Conservation (phyloP, 2,888 invertebrate species). For the Stratiomys singularior region DNA sequence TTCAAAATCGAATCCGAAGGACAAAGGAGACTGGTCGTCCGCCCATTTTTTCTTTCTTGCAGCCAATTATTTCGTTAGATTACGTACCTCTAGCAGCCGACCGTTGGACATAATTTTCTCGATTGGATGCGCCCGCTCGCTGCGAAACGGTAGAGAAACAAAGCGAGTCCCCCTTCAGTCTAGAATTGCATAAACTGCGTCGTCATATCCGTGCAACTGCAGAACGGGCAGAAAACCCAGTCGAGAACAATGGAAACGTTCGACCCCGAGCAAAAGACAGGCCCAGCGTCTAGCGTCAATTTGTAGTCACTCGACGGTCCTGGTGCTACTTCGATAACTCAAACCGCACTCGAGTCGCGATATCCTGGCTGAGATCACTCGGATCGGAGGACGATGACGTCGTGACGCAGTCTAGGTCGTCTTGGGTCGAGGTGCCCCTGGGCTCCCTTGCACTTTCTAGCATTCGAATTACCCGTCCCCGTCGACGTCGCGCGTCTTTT, state of each 20-base stretch:
- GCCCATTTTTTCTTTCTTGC: conserved; percentile 48
- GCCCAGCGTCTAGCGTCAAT: conserved; percentile 2
- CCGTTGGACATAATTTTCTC: conserved; percentile 48
- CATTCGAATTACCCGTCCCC: conserved; percentile 31
- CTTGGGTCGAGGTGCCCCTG: conserved; percentile 23
- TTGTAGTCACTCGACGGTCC: background rate
- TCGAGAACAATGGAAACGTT: conserved; percentile 24
- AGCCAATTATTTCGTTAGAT: background rate
- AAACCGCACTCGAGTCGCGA: background rate
- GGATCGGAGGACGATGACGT: conserved; percentile 44
- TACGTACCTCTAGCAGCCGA: conserved; percentile 50
- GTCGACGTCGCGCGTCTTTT: conserved; percentile 18
- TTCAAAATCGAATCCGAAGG: conserved; percentile 50
- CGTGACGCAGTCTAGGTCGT: conserved; percentile 42
- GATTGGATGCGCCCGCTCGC: conserved; percentile 23
- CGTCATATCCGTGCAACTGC: conserved; percentile 30
- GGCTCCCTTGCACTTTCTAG: conserved; percentile 23
- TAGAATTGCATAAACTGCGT: conserved; percentile 45
- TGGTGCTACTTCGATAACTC: background rate
- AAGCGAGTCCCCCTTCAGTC: conserved; percentile 38
- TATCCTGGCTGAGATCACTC: conserved; percentile 4
- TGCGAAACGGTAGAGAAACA: conserved; percentile 37
- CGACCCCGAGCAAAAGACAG: background rate
- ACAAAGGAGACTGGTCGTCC: conserved; percentile 53
- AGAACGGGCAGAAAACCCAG: background rate